Conservation (phyloP, 2,888 invertebrate genomes). For the Melipona bicolor region DNA sequence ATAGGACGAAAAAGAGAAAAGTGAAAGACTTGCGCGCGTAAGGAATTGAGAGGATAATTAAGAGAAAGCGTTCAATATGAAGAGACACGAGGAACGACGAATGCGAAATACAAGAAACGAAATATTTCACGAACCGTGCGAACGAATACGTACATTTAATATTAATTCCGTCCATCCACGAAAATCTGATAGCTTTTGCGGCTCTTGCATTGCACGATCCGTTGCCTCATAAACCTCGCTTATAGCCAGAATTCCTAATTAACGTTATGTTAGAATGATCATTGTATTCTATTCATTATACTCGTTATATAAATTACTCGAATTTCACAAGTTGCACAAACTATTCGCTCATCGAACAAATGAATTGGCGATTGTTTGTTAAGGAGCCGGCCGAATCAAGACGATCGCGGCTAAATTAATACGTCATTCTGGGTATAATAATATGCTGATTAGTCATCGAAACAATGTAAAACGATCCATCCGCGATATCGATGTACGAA, state of each 20-base stretch:
- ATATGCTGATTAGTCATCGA: constrained; percentile 1
- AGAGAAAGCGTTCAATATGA: constrained; percentile 34
- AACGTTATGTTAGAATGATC: background rate
- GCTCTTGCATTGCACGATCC: no score
- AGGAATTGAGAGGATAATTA: constrained; percentile 22
- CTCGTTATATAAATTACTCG: background rate
- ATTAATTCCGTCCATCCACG: background rate
- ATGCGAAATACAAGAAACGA: constrained; percentile 15
- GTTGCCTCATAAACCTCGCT: background rate
- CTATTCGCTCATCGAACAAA: background rate
- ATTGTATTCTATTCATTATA: background rate
- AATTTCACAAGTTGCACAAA: background rate
- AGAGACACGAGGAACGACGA: constrained; percentile 7
- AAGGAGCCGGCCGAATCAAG: background rate
- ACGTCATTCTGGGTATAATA: background rate
- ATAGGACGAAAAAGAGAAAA: background rate
- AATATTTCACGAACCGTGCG: constrained; percentile 18
- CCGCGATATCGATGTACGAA: background rate
- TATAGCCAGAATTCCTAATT: background rate
- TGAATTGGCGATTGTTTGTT: background rate
- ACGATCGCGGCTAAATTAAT: background rate
- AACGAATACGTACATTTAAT: background rate
- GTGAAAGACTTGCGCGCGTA: background rate
- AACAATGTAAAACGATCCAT: background rate
- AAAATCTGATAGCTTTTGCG: background rate